Evolutionary conservation across 2,113 vertebrate genomes (phyloP).

Genomic region (Amphiprion ocellaris): DNA sequence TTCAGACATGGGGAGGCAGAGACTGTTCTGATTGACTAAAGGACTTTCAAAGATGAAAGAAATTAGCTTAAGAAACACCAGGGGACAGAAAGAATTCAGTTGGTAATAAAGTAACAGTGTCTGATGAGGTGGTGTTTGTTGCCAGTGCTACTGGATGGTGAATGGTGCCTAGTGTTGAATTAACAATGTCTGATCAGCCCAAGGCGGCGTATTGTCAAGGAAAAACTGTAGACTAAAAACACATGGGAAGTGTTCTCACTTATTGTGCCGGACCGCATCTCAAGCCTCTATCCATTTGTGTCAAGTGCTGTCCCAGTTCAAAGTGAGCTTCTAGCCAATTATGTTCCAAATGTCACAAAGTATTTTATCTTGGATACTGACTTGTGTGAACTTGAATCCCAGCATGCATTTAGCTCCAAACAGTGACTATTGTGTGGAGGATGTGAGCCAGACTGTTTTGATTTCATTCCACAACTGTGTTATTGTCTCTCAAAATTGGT

Average conservation of each 20-base stretch:
- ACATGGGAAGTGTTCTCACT: constrained; percentile 26
- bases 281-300: background rate
- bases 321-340: background rate
- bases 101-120: constrained; percentile 23
- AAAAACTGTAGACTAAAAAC: constrained; percentile 14
- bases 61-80: constrained; percentile 11
- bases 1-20: constrained; percentile 1
- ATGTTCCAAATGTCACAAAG: constrained; percentile 6
- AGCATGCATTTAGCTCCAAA: background rate
- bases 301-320: background rate
- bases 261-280: constrained; percentile 5
- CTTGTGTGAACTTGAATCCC: too few relatives aligned
- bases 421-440: too few relatives aligned
- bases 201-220: constrained; percentile 7
- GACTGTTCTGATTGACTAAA: background rate
- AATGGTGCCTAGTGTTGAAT: constrained; percentile 16
- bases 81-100: constrained; percentile 1
- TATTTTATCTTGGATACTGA: constrained; percentile 2
- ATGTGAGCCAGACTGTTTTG: too few relatives aligned
- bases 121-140: constrained; percentile 20
- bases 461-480: too few relatives aligned
- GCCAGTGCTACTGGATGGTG: constrained; percentile 21
- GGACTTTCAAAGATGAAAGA: constrained; percentile 1
- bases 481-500: too few relatives aligned
- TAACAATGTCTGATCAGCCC: constrained; percentile 25